Conservation (phyloP, 2,113 vertebrate species). For the Heptranchias perlo region DNA sequence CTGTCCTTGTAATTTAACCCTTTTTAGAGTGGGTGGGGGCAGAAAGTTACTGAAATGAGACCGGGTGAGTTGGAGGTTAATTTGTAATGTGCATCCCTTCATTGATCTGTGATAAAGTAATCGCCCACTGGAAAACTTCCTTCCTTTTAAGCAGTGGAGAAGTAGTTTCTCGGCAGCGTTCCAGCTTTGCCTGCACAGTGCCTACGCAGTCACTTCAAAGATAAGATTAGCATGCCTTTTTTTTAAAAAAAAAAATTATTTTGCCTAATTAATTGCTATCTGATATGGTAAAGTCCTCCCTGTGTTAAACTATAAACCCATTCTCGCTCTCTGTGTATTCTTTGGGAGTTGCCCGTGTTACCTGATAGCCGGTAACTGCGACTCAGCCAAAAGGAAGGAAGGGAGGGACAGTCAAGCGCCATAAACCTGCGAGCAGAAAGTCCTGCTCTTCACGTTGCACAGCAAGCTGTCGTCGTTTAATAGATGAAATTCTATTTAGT, state of each 20-base stretch:
- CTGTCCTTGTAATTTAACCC: too few relatives aligned
- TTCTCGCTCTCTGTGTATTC: neutral
- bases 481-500: neutral
- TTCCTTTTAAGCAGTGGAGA: neutral
- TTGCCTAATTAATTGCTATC: neutral
- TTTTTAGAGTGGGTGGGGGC: neutral
- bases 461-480: neutral
- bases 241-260: neutral
- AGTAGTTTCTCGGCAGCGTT: neutral
- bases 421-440: too few relatives aligned
- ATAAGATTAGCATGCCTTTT: neutral
- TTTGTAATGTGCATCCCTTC: neutral
- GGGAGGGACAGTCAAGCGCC: neutral
- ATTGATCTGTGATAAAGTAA: neutral
- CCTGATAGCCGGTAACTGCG: neutral
- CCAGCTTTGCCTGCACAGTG: neutral
- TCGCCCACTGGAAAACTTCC: neutral
- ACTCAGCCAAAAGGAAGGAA: neutral
- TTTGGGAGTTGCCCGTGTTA: neutral
- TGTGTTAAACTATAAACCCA: neutral
- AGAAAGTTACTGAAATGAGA: neutral
- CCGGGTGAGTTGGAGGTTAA: neutral
- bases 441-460: neutral
- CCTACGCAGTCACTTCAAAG: neutral
- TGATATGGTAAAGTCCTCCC: neutral